phyloP scores from a whole-genome alignment of 2,888 invertebrate species.

The Metacarcinus magister region DNA sequence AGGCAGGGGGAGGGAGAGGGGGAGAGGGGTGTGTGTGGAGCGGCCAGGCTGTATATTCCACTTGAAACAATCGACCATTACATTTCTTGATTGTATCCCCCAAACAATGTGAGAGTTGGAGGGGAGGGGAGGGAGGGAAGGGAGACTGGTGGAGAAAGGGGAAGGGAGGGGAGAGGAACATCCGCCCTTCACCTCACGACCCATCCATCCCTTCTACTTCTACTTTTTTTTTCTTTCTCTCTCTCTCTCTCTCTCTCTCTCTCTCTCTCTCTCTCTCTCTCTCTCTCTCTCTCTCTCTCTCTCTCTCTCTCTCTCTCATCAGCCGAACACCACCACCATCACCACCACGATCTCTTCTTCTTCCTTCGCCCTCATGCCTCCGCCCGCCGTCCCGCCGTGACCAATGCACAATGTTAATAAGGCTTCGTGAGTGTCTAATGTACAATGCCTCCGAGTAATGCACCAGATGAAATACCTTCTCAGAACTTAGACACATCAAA shows the following conservation, averaged over 20 bases:
- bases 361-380: neutral
- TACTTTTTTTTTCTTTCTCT: neutral
- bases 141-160: neutral
- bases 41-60: neutral
- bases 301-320: neutral
- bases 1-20: neutral
- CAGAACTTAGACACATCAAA: neutral
- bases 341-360: neutral
- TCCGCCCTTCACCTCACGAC: constrained; percentile 40
- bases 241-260: neutral
- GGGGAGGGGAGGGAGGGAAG: neutral
- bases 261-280: neutral
- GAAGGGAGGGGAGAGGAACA: neutral
- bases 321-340: neutral
- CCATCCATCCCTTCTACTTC: constrained; percentile 5
- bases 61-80: constrained; percentile 36
- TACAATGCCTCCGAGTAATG: neutral
- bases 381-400: neutral
- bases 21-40: neutral
- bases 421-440: neutral
- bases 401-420: neutral
- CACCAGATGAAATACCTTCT: no score
- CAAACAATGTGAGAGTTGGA: constrained; percentile 1
- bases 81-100: neutral
- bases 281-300: neutral